A percentile compares a stretch with the other conserved stretches of the same genome.
phyloP scores from a whole-genome alignment of 2,113 vertebrate species.

The Dromas ardeola region DNA sequence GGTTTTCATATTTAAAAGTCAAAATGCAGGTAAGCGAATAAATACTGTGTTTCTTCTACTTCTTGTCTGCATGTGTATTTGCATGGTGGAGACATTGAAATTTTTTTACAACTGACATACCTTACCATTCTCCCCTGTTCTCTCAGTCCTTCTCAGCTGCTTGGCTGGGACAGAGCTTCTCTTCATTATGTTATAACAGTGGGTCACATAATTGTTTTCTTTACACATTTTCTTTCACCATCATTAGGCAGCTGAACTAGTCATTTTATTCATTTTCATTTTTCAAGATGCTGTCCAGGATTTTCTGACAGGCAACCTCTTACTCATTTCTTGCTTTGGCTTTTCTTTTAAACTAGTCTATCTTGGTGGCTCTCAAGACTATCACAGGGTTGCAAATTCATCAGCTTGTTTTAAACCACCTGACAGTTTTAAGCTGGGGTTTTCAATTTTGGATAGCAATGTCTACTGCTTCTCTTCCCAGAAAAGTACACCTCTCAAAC shows the following conservation, averaged over 20 bases:
- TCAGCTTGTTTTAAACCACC: not conserved
- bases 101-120: not conserved
- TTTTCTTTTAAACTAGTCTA: not conserved
- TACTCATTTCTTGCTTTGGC: not conserved
- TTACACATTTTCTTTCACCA: not conserved
- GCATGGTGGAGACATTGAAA: not conserved
- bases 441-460: not conserved
- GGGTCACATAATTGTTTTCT: not conserved
- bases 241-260: not conserved
- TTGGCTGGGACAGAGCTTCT: not conserved
- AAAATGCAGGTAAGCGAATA: not conserved
- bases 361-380: not conserved
- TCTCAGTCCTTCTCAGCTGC: not conserved
- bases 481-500: not conserved
- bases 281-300: not conserved
- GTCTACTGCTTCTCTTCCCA: not conserved
- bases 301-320: not conserved
- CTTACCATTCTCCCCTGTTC: not conserved
- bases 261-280: not conserved
- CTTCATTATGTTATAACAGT: not conserved
- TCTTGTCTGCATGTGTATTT: not conserved
- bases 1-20: constrained; percentile 46
- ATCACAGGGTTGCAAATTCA: not conserved
- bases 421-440: not conserved
- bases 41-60: not conserved